Conservation (phyloP, 2,797 vertebrate species). For the Liparis tanakae region DNA sequence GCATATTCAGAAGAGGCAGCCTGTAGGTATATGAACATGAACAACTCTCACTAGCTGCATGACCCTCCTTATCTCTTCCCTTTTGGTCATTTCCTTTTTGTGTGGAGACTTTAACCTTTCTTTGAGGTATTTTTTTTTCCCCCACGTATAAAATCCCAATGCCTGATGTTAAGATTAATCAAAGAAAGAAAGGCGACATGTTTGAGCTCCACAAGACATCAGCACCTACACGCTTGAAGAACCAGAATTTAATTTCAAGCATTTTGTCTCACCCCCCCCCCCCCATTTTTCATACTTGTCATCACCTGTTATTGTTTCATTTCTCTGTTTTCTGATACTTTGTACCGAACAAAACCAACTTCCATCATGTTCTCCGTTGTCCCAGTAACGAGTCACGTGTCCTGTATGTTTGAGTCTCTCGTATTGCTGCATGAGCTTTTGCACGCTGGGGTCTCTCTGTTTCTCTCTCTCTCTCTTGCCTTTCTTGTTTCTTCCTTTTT, state of each 20-base stretch:
- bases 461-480: slow-evolving; percentile 25
- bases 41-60: slow-evolving; percentile 73
- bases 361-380: slow-evolving; percentile 54
- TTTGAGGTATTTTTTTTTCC: slow-evolving; percentile 33
- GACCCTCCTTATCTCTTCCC: slow-evolving; percentile 47
- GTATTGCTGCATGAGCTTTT: slow-evolving; percentile 67
- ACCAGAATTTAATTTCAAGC: slow-evolving; percentile 46
- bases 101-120: slow-evolving; percentile 47
- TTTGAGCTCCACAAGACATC: slow-evolving; percentile 52
- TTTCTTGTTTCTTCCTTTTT: slow-evolving; percentile 16
- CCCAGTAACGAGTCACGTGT: slow-evolving; percentile 62
- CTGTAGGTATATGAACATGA: slow-evolving; percentile 76
- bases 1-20: slow-evolving; percentile 83
- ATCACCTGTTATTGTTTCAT: slow-evolving; percentile 38
- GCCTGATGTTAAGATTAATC: slow-evolving; percentile 41
- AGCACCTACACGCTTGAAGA: slow-evolving; percentile 43
- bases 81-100: slow-evolving; percentile 24
- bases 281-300: slow-evolving; percentile 12
- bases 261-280: slow-evolving; percentile 24
- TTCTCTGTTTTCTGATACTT: slow-evolving; percentile 36
- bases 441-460: slow-evolving; percentile 66
- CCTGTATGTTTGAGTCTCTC: slow-evolving; percentile 54
- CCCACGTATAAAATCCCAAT: slow-evolving; percentile 29
- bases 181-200: slow-evolving; percentile 45
- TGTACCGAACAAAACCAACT: slow-evolving; percentile 36